Evolutionary conservation across 2,888 invertebrate species (phyloP).

Genomic region (Nesidiocoris tenuis): DNA sequence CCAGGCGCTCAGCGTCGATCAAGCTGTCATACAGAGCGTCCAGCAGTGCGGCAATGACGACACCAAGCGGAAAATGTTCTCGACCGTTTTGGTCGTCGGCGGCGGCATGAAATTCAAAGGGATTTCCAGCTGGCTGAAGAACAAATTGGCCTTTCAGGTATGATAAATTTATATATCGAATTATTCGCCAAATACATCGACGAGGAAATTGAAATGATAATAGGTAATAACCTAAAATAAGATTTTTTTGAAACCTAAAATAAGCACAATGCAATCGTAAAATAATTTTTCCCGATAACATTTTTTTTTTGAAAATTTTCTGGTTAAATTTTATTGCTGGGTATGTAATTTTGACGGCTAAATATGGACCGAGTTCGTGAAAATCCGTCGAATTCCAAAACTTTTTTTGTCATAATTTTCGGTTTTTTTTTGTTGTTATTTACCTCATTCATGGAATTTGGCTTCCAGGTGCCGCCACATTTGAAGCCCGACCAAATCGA

Average conservation of each 20-base stretch:
- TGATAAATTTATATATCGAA: too few species aligned
- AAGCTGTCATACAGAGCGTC: slow-evolving; percentile 87
- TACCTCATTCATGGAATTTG: too few species aligned
- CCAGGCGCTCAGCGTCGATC: slow-evolving; percentile 77
- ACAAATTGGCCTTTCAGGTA: slow-evolving; percentile 60
- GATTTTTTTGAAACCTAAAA: too few species aligned
- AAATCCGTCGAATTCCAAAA: neutral
- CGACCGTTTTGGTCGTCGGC: slow-evolving; percentile 86
- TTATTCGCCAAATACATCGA: slow-evolving; percentile 59
- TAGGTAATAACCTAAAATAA: too few species aligned
- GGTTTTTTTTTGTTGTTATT: too few species aligned
- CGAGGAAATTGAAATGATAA: neutral
- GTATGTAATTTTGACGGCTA: neutral
- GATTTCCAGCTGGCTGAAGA: slow-evolving; percentile 83
- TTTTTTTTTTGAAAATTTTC: too few species aligned
- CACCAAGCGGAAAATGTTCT: slow-evolving; percentile 89
- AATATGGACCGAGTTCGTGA: neutral
- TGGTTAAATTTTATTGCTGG: too few species aligned
- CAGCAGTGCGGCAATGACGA: slow-evolving; percentile 85
- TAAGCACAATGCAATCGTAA: too few species aligned
- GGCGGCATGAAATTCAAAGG: slow-evolving; percentile 87
- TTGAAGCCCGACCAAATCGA: slow-evolving; percentile 69
- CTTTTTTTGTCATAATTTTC: neutral
- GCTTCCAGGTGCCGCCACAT: slow-evolving; percentile 17
- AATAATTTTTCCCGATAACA: too few species aligned